Evolutionary conservation across 2,888 invertebrate genomes (phyloP).

Genomic region (Thymelicus acteon): DNA sequence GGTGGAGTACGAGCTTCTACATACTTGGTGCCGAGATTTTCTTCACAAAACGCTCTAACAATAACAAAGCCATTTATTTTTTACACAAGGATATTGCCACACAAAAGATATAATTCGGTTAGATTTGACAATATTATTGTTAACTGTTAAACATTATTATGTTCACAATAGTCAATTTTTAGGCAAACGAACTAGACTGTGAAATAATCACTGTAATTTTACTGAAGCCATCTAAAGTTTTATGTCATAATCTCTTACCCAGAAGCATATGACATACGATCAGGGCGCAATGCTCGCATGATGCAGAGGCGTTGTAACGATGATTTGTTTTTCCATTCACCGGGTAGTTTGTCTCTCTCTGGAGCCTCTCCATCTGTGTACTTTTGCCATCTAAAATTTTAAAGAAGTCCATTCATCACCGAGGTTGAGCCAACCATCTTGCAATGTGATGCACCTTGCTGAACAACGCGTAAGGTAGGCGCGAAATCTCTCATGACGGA

Average conservation of each 20-base stretch:
- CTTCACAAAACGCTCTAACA: conserved; percentile 92
- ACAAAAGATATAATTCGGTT: too few relatives aligned
- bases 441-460: too few relatives aligned
- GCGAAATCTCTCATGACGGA: not conserved
- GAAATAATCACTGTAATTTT: too few relatives aligned
- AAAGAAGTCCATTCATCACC: not conserved
- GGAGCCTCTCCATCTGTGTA: conserved; percentile 96
- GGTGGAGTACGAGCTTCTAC: conserved; percentile 91
- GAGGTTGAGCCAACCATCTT: too few relatives aligned
- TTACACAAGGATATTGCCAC: too few relatives aligned
- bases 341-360: conserved; percentile 96
- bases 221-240: not conserved
- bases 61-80: not conserved
- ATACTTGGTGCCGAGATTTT: conserved; percentile 93
- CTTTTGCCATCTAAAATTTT: conserved; percentile 91
- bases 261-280: conserved; percentile 97
- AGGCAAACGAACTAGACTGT: too few relatives aligned
- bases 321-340: conserved; percentile 97
- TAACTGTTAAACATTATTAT: too few relatives aligned
- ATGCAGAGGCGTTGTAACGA: conserved; percentile 95
- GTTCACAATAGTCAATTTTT: too few relatives aligned
- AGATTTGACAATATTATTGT: too few relatives aligned
- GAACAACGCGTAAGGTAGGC: too few relatives aligned
- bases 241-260: conserved; percentile 68
- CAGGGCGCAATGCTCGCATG: conserved; percentile 95